Base-by-base conservation (phyloP, 2,113 vertebrate species). In the Regulus satrapa region DNA sequence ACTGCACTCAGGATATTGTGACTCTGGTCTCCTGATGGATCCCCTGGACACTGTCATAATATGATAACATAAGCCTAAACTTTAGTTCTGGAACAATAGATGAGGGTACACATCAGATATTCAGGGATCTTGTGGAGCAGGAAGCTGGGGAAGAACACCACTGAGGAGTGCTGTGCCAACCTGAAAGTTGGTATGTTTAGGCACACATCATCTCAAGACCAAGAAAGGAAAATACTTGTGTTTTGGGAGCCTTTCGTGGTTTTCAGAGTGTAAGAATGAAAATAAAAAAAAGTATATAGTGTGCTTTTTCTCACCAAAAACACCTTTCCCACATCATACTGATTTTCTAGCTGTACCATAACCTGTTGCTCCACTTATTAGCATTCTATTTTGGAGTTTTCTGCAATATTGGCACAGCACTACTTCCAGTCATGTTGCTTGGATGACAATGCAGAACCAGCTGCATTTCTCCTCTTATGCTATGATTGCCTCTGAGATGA, bases 241-340 rank as follows among this genome's bases (percentile, higher is more conserved):
- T 56, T 88, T 75, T 71, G 8, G 12, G 45, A 49, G 10, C 36
- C 6, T 76, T n/a, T 80, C 58, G 28, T 5, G 15, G 25, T 81
- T 81, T 83, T 49, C 29, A 64, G 72, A 76, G 3, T 32, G 5
- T 20, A 66, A 29, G 10, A 85, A 34, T 9, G 72, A 7, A 73
- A 72, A 7, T 0, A 36, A 8, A 31, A 52, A 52, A 40, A 54
- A 58, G 7, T 2, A 1, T 18, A 3, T 14, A 66, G n/a, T 9
- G n/a, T 5, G 2, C 1, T 82, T 88, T 81, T 68, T 51, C 38
- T 71, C n/a, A 48, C 5, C 9, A 28, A 55, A 43, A 5, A 4
- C 34, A 66, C 25, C 3, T 55, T 86, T 5, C 6, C 38, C 7
- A n/a, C 28, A 56, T 38, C 2, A 8, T 13, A 4, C 28, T 20